Base-by-base conservation (phyloP, 2,113 vertebrate genomes). In the Aramus guarauna region DNA sequence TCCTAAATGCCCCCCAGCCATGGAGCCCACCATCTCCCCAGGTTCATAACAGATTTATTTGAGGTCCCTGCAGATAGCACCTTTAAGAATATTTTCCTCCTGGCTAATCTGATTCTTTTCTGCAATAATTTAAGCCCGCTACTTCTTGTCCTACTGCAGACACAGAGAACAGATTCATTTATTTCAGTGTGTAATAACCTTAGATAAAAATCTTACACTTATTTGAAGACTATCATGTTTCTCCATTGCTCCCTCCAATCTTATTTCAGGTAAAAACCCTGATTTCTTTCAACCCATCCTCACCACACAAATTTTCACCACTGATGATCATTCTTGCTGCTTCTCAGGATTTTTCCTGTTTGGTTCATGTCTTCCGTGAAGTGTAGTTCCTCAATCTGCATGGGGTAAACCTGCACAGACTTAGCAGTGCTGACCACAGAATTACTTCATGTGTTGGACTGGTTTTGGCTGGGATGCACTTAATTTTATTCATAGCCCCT, bases 141-240 rank as follows among this genome's bases (percentile, higher is more conserved):
- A 37, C 32, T 74, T 79, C 26, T 56, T 74, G 48, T 50, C 19
- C 8, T 50, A 37, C 36, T 56, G 41, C 47, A 85, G 68, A 32
- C 37, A 69, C 12, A 34, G 39, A 78, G 55, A 75, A 68, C 4
- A 62, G 37, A 64, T 29, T n/a, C 19, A 80, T 45, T 85, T 18
- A 2, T 80, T 74, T 39, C 4, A 6, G 15, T 29, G 12, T 11
- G 29, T 72, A 87, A 58, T 34, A 76, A 60, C 39, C 15, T 52
- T 26, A 20, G 0, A 5, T 43, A 86, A 72, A 72, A 91, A 36
- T 45, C 45, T 56, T 37, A 67, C 0, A 1, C 1, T 0, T 62
- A 56, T 63, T 83, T 62, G 48, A 91, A 77, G 23, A n/a, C 15
- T 67, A 41, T 29, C 11, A 30, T 45, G 32, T 67, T 91, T 79